Conservation (phyloP, 2,888 invertebrate species). For the Aelia acuminata region DNA sequence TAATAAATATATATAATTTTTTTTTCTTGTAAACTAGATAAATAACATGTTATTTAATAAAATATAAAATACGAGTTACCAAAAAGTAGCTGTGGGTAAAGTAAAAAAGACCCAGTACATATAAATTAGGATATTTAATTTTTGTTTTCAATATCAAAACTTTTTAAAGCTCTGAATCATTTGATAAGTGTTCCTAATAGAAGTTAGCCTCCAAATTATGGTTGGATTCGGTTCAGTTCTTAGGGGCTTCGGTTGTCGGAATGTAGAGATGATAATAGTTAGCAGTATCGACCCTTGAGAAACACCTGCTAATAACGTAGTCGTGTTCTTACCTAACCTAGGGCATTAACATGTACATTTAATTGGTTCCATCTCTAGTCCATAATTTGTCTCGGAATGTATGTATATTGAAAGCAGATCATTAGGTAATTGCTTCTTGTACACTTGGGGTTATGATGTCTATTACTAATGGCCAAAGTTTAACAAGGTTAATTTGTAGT, state of each 20-base stretch:
- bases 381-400: background rate
- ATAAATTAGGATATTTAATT: too few relatives aligned
- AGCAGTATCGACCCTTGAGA: background rate
- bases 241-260: background rate
- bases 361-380: background rate
- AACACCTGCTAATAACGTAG: conserved; percentile 10
- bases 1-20: too few relatives aligned
- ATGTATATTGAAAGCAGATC: background rate
- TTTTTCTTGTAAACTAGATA: too few relatives aligned
- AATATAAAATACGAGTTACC: too few relatives aligned
- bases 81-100: too few relatives aligned
- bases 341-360: background rate
- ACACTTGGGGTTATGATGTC: background rate
- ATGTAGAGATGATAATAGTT: background rate
- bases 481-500: background rate
- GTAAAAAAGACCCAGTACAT: too few relatives aligned
- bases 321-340: background rate
- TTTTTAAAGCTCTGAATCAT: too few relatives aligned
- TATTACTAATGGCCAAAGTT: background rate
- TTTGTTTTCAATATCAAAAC: too few relatives aligned
- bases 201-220: background rate
- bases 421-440: background rate
- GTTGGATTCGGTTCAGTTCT: background rate
- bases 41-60: too few relatives aligned
- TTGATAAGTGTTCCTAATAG: background rate